Evolutionary conservation across 2,888 invertebrate genomes (phyloP).

Genomic region (Epirrita christyi): DNA sequence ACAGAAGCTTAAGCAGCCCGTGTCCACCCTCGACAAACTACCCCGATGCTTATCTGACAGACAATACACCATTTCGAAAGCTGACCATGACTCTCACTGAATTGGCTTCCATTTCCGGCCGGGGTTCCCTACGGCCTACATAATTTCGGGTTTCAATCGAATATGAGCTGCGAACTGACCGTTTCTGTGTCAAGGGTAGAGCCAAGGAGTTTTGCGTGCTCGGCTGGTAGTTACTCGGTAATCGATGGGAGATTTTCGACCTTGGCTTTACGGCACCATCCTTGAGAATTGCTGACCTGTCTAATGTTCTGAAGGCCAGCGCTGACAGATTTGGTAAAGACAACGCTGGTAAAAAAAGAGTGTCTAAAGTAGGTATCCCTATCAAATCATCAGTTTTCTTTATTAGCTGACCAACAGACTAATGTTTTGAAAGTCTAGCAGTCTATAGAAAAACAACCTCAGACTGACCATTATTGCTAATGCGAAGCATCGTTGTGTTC

Average conservation of each 20-base stretch:
- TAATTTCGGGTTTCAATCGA: conserved; percentile 65
- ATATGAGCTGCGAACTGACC: conserved; percentile 56
- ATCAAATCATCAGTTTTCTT: background rate
- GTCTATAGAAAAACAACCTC: background rate
- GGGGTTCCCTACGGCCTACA: conserved; percentile 63
- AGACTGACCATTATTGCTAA: background rate
- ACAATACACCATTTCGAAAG: conserved; percentile 19
- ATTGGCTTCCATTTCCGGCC: conserved; percentile 58
- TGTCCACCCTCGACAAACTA: conserved; percentile 11
- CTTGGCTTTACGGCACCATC: conserved; percentile 72
- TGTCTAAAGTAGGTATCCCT: background rate
- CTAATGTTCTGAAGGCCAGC: conserved; percentile 58
- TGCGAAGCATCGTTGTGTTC: background rate
- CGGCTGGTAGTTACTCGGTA: conserved; percentile 54
- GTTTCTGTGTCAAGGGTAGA: conserved; percentile 81
- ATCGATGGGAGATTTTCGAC: conserved; percentile 82
- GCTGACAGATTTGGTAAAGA: conserved; percentile 9
- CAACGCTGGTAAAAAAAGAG: background rate
- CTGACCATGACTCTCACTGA: conserved; percentile 40
- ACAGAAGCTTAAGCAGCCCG: background rate
- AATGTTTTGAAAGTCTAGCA: background rate
- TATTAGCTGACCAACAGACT: no score
- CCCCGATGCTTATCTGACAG: conserved; percentile 26
- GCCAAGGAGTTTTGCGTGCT: conserved; percentile 78
- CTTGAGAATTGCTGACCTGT: conserved; percentile 71